Percentiles rank a stretch among this genome's conserved stretches.
These are phyloP conservation scores for Poeciliopsis prolifica DNA, from an alignment of 2,113 vertebrate genomes.

Conservation along the genomic window DNA sequence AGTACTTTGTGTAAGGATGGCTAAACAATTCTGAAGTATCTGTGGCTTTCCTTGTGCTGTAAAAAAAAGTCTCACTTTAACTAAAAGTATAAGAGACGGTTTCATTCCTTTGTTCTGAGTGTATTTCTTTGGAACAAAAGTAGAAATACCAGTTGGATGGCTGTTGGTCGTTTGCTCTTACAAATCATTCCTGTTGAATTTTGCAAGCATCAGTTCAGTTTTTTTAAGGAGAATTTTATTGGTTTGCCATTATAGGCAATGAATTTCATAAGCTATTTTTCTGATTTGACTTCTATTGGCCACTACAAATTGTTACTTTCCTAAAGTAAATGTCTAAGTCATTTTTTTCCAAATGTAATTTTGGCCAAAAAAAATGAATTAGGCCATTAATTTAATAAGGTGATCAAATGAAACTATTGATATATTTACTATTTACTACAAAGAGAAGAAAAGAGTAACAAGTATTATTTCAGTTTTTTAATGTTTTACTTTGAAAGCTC, in stretches of 20 bases:
- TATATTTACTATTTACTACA: neutral
- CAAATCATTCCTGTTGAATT: neutral
- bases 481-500: neutral
- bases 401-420: neutral
- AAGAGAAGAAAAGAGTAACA: neutral
- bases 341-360: too few species aligned
- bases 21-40: neutral
- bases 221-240: neutral
- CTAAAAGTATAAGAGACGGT: too few species aligned
- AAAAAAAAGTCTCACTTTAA: neutral
- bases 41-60: neutral
- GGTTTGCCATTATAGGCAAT: too few species aligned
- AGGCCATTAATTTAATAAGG: too few species aligned
- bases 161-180: neutral
- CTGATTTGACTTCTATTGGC: neutral
- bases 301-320: neutral
- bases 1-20: neutral
- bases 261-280: neutral
- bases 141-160: neutral
- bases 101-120: neutral
- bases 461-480: neutral
- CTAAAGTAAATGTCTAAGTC: too few species aligned
- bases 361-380: too few species aligned
- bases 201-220: neutral
- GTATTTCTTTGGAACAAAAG: neutral